Conservation (phyloP, 2,113 vertebrate species). For the Stigmatopora nigra region DNA sequence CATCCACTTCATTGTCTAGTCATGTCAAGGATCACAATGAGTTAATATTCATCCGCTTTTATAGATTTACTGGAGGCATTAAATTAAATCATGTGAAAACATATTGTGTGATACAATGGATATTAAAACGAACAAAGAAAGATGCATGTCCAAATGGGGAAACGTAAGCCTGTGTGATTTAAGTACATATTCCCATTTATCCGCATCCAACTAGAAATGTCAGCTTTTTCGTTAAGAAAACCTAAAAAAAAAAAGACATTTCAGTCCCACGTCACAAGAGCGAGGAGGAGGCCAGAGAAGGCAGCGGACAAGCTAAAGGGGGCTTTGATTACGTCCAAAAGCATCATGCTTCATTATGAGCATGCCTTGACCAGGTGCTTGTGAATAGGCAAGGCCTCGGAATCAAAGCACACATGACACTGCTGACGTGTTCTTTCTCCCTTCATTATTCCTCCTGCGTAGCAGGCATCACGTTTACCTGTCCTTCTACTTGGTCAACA, state of each 20-base stretch:
- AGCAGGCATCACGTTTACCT: conserved; percentile 21
- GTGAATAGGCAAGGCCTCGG: conserved; percentile 36
- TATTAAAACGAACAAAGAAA: neutral
- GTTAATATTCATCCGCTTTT: no score
- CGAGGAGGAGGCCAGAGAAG: conserved; percentile 70
- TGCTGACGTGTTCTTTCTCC: conserved; percentile 36
- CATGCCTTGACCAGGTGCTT: conserved; percentile 44
- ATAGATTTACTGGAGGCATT: no score
- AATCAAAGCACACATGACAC: conserved; percentile 52
- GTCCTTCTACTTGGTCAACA: neutral
- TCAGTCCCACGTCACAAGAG: conserved; percentile 61
- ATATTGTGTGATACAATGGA: no score
- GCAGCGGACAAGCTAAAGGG: conserved; percentile 81
- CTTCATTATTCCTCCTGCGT: conserved; percentile 29
- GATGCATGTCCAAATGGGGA: no score
- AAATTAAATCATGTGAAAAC: no score
- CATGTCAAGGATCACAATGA: no score
- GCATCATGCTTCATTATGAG: conserved; percentile 63
- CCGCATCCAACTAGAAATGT: conserved; percentile 6
- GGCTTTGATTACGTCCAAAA: conserved; percentile 75
- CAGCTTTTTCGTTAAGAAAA: conserved; percentile 10
- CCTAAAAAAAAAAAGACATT: neutral
- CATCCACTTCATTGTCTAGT: no score
- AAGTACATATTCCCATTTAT: conserved; percentile 5
- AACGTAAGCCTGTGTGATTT: neutral